Base-by-base conservation (phyloP, 2,797 vertebrate genomes). In the Alcedo atthis region DNA sequence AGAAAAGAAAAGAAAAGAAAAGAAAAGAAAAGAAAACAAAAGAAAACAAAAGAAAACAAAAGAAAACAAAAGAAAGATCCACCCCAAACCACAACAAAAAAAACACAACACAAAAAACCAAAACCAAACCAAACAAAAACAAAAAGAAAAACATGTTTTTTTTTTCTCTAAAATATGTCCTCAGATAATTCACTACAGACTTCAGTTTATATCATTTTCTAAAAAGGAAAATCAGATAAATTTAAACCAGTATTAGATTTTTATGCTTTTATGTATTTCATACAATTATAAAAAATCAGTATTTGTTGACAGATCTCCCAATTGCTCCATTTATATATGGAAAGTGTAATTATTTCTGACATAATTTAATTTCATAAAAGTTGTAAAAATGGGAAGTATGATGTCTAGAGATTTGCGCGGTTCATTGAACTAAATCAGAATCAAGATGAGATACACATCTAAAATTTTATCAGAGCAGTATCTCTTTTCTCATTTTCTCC, bases 231-330 rank as follows among this genome's bases (percentile, higher is more conserved):
- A 59, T 15, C 8, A 15, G 45, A 20, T 53, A 54, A 53, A 48
- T 62, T 76, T 77, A 40, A 32, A 2, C 57, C 24, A 79, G 20
- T 28, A 48, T 71, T 68, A 77, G 5, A 18, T 61, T 89, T 81
- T 55, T 81, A n/a, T 71, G 7, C 17, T 58, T 42, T 2, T 21
- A 77, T 0, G 0, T 2, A 13, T 28, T 45, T 51, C 1, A 37
- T 7, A 9, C 5, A 35, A 46, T 46, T 59, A 79, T 20, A 85
- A 33, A 3, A 53, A 76, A 75, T 32, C 6, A 11, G 45, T 67
- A 3, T 24, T 4, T 33, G 4, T 15, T 55, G 40, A 42, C 6
- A 53, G 20, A 61, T 55, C 10, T 10, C 19, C 15, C 49, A 4
- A 37, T 26, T 33, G 18, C 33, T 81, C 12, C 2, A 51, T 54